These are phyloP conservation scores for Carollia perspicillata DNA, from an alignment of 2,113 vertebrate genomes.

Conservation along the genomic window DNA sequence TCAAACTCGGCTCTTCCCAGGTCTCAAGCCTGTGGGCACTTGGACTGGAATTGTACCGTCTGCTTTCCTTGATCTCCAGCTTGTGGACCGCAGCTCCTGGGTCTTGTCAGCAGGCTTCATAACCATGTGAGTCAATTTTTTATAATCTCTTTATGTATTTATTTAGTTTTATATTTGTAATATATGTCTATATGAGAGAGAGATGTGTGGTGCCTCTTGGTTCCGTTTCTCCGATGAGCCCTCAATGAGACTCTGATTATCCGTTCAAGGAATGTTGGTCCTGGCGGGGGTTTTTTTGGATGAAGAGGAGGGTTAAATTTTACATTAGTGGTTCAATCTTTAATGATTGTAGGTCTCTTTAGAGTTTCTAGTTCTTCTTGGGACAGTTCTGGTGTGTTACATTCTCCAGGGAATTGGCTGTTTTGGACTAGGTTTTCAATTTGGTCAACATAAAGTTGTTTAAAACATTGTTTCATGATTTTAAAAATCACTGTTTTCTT, in stretches of 20 bases:
- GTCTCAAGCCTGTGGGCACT: neutral
- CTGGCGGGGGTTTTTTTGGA: neutral
- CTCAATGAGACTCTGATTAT: neutral
- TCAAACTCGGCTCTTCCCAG: neutral
- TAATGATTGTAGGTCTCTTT: neutral
- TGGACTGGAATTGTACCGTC: neutral
- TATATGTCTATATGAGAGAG: neutral
- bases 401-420: neutral
- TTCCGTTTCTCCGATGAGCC: neutral
- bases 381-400: neutral
- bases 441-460: neutral
- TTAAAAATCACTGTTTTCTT: neutral
- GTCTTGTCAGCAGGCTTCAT: neutral
- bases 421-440: neutral
- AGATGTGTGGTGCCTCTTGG: neutral
- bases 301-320: neutral
- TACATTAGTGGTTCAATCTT: neutral
- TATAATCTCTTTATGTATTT: neutral
- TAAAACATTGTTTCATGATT: neutral
- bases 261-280: neutral
- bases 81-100: neutral
- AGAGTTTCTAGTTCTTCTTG: neutral
- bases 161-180: neutral
- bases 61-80: neutral
- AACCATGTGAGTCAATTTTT: neutral